Evolutionary conservation across 1,140 invertebrate genomes (phyloP), one percentile per base, ranked within the genome.

Genomic region (Anagrus nilaparvatae): DNA sequence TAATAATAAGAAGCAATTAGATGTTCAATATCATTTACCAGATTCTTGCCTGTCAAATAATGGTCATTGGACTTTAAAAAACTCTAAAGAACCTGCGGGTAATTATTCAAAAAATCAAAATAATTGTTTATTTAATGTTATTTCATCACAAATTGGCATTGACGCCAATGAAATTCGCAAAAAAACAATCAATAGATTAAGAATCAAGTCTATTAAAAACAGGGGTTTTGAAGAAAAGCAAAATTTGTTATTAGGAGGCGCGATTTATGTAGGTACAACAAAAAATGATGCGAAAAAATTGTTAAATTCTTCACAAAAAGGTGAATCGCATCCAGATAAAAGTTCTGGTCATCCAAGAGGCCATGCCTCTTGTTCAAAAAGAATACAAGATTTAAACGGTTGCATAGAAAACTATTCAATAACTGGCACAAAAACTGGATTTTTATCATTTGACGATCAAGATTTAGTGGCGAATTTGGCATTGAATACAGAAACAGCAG

Each of bases 351-450:
- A 46, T 31, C 32, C 44, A 1, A 19, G 44, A 12, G 38, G 38
- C 2, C 44, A 46, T 10, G 38, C 44, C 1, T 46, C 38, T 4
- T 19, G 27, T 21, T 9, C 21, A 5, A 7, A 2, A 5, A 21
- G 10, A 1, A n/a, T 1, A 6, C 10, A 21, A 3, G 3, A 12
- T 1, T 12, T 3, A 8, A 30, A 39, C 12, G 31, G 27, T 0
- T n/a, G n/a, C n/a, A 12, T 39, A 3, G 43, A 46, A n/a, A 25
- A 5, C n/a, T 46, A 46, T 16, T 46, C 44, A 2, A 19, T 3
- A n/a, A 19, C 5, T 19, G 4, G 19, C 19, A 36, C 13, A 36
- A 35, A 34, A 27, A 34, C 30, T 10, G 40, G 31, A 4, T 43
- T 43, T 10, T 18, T 43, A 17, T 36, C 33, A 7, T 13, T 12